Evolutionary conservation across 2,113 vertebrate genomes (phyloP).

Genomic region (Stigmatopora nigra): DNA sequence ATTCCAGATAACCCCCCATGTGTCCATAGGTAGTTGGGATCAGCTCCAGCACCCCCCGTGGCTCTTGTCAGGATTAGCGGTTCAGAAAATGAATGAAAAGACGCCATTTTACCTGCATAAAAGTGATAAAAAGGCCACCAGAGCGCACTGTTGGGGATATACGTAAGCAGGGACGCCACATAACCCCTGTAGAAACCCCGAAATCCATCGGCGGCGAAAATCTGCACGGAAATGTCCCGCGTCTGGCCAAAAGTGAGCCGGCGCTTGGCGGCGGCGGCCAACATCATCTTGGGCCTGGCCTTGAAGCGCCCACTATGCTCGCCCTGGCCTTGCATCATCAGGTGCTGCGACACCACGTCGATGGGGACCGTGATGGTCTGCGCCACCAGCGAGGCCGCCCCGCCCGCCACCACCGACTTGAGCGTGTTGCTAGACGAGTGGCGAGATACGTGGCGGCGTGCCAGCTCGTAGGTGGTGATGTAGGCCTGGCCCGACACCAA

Average conservation of each 20-base stretch:
- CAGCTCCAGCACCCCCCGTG: no score
- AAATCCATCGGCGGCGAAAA: slow-evolving; percentile 81
- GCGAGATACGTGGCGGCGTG: slow-evolving; percentile 79
- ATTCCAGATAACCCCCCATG: no score
- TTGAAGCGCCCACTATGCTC: slow-evolving; percentile 82
- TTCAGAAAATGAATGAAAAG: no score
- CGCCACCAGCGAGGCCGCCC: slow-evolving; percentile 87
- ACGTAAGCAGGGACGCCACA: slow-evolving; percentile 89
- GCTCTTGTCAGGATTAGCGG: no score
- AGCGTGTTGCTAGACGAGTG: slow-evolving; percentile 84
- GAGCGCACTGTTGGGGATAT: slow-evolving; percentile 93
- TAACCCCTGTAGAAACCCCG: slow-evolving; percentile 93
- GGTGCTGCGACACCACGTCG: slow-evolving; percentile 89
- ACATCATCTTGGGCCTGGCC: slow-evolving; percentile 56
- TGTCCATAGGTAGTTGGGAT: no score
- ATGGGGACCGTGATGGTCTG: slow-evolving; percentile 97
- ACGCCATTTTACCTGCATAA: slow-evolving; percentile 77
- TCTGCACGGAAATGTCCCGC: slow-evolving; percentile 84
- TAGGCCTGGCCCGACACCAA: slow-evolving; percentile 91
- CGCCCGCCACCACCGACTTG: slow-evolving; percentile 88
- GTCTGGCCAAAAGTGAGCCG: slow-evolving; percentile 80
- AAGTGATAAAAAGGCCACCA: slow-evolving; percentile 99
- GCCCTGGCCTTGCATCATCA: slow-evolving; percentile 93
- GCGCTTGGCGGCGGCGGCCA: slow-evolving; percentile 44
- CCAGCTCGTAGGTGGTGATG: slow-evolving; percentile 92